Percentiles rank a stretch among this genome's conserved stretches.
These are phyloP conservation scores for Tragopan temminckii DNA, from an alignment of 2,797 vertebrate species.

Conservation along the genomic window DNA sequence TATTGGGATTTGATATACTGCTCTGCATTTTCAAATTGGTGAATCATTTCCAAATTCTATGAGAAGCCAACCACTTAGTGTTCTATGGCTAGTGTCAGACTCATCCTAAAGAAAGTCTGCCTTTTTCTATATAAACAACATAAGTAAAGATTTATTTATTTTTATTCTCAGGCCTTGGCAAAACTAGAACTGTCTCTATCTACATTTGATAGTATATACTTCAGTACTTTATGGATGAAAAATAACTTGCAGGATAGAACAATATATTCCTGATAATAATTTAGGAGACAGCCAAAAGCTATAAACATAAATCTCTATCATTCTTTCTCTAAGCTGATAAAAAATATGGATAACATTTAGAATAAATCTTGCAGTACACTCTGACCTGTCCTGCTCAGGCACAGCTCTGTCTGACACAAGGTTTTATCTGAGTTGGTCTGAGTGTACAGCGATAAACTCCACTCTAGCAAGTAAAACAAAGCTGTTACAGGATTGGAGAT, in stretches of 20 bases:
- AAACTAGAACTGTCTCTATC: not conserved
- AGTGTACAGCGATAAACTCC: not conserved
- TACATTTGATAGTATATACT: not conserved
- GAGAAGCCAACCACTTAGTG: not conserved
- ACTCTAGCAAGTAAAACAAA: not conserved
- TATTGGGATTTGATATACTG: not conserved
- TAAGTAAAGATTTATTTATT: not conserved
- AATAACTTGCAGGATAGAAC: not conserved
- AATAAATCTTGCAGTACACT: not conserved
- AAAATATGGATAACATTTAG: not conserved
- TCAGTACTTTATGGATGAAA: not conserved
- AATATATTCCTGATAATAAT: not conserved
- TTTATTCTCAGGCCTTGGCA: not conserved
- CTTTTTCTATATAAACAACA: not conserved
- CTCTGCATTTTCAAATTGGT: not conserved
- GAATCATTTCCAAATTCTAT: not conserved
- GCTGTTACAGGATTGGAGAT: not conserved
- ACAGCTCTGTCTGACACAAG: not conserved
- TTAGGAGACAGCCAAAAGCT: not conserved
- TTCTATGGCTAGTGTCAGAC: not conserved
- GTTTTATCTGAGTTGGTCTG: not conserved
- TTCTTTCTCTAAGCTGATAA: not conserved
- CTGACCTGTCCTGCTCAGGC: not conserved
- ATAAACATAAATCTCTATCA: not conserved
- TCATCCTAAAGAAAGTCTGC: not conserved